phyloP scores from a whole-genome alignment of 2,888 invertebrate genomes.

The Aromia moschata region DNA sequence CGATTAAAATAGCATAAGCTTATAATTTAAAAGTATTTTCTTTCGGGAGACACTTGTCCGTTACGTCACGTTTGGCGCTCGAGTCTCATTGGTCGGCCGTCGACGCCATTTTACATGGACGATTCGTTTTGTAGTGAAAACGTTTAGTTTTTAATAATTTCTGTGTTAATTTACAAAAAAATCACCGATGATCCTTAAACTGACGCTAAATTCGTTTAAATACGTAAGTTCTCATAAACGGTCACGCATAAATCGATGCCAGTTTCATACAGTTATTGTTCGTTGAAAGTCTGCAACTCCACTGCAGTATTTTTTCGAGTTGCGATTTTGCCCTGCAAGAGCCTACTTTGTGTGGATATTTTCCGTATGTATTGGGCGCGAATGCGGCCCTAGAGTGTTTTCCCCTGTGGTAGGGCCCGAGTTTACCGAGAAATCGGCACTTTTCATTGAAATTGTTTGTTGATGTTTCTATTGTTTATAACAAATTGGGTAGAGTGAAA shows the following conservation, averaged over 20 bases:
- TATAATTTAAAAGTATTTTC: conserved; percentile 34
- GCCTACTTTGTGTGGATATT: conserved; percentile 8
- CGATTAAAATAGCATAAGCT: conserved; percentile 25
- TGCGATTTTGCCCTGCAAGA: conserved; percentile 38
- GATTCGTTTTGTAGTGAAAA: conserved; percentile 57
- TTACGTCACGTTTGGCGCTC: conserved; percentile 49
- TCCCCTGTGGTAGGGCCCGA: background rate
- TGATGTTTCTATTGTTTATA: conserved; percentile 22
- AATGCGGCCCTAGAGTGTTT: conserved; percentile 1
- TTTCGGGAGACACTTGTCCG: conserved; percentile 33
- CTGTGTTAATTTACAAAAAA: conserved; percentile 53
- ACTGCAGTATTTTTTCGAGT: conserved; percentile 50
- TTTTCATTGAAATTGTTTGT: conserved; percentile 9
- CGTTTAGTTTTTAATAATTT: conserved; percentile 58
- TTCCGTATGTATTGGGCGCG: conserved; percentile 3
- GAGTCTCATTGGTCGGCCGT: conserved; percentile 29
- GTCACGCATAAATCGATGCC: conserved; percentile 23
- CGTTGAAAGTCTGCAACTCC: conserved; percentile 46
- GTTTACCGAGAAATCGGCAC: background rate
- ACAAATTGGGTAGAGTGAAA: conserved; percentile 29
- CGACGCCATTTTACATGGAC: conserved; percentile 39
- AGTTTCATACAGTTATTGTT: conserved; percentile 39
- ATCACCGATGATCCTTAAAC: conserved; percentile 55
- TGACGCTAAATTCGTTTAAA: conserved; percentile 43
- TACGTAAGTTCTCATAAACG: conserved; percentile 50